Evolutionary conservation across 2,797 vertebrate species (phyloP).

Genomic region (Amniataba percoides): DNA sequence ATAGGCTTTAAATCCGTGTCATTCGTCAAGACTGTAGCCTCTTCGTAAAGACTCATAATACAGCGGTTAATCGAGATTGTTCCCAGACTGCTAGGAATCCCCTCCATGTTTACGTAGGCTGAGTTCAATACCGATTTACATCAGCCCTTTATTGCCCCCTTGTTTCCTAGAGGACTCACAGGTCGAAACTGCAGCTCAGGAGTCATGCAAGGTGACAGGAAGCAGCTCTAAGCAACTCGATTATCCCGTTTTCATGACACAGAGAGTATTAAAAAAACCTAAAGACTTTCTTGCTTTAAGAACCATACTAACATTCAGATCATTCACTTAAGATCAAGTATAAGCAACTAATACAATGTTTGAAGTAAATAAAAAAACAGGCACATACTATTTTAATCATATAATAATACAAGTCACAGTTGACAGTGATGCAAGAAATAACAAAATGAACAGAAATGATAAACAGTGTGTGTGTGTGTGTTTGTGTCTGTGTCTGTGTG

Average conservation of each 20-base stretch:
- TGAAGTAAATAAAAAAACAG: too few species aligned
- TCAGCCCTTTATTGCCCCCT: slow-evolving; percentile 49
- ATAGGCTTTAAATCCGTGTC: slow-evolving; percentile 12
- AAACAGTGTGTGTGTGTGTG: too few species aligned
- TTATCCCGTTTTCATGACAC: too few species aligned
- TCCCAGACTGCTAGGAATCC: slow-evolving; percentile 56
- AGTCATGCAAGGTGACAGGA: slow-evolving; percentile 70
- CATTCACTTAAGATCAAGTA: background rate
- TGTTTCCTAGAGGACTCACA: slow-evolving; percentile 52
- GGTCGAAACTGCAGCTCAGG: slow-evolving; percentile 37
- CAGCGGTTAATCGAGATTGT: slow-evolving; percentile 41
- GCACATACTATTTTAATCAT: too few species aligned
- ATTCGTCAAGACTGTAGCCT: slow-evolving; percentile 28
- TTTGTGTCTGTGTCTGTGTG: too few species aligned
- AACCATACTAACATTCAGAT: background rate
- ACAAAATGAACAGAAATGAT: too few species aligned
- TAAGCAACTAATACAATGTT: too few species aligned
- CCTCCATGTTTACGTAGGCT: slow-evolving; percentile 73
- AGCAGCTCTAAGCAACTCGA: slow-evolving; percentile 32
- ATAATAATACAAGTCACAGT: too few species aligned
- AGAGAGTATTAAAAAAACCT: too few species aligned
- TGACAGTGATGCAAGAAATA: too few species aligned
- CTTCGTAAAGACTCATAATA: slow-evolving; percentile 8
- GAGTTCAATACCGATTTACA: slow-evolving; percentile 41
- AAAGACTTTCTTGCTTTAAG: too few species aligned